These are phyloP conservation scores for Sardina pilchardus DNA, from an alignment of 2,113 vertebrate species.

Conservation along the genomic window DNA sequence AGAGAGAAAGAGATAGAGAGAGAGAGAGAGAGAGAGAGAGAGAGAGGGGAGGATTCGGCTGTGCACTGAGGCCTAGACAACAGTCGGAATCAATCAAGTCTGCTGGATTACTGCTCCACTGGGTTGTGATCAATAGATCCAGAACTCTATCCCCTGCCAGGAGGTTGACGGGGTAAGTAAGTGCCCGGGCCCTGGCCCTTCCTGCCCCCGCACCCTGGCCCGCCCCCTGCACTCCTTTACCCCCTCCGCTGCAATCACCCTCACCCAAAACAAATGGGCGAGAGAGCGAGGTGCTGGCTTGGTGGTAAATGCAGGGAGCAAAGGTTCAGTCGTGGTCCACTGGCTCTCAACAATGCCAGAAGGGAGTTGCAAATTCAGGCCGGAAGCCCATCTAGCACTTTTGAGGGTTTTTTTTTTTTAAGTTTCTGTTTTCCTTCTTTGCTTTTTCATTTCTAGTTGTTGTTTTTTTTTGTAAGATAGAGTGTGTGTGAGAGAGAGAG, in stretches of 20 bases:
- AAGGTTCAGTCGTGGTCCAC: constrained; percentile 67
- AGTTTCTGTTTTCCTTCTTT: constrained; percentile 39
- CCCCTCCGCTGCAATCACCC: constrained; percentile 44
- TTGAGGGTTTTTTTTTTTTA: constrained; percentile 57
- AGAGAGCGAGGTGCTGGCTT: constrained; percentile 54
- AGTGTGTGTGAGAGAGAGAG: not conserved
- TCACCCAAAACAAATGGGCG: constrained; percentile 41
- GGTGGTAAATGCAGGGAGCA: constrained; percentile 51
- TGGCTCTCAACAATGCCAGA: constrained; percentile 69
- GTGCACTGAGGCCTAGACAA: constrained; percentile 72
- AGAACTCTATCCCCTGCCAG: constrained; percentile 72
- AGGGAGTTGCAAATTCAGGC: constrained; percentile 67
- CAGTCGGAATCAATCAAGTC: constrained; percentile 79
- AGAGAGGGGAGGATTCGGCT: constrained; percentile 69
- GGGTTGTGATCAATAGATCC: constrained; percentile 84
- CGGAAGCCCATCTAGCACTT: constrained; percentile 63
- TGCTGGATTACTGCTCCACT: constrained; percentile 76
- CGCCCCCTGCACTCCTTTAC: constrained; percentile 9
- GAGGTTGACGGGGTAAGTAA: constrained; percentile 78
- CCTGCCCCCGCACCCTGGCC: constrained; percentile 29
- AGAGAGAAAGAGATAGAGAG: constrained; percentile 61
- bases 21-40: constrained; percentile 49
- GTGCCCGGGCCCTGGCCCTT: constrained; percentile 64
- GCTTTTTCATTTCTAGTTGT: not conserved
- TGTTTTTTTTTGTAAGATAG: constrained; percentile 32